Conservation (phyloP, 1,140 invertebrate genomes). For the Chironomus striatipennis region DNA sequence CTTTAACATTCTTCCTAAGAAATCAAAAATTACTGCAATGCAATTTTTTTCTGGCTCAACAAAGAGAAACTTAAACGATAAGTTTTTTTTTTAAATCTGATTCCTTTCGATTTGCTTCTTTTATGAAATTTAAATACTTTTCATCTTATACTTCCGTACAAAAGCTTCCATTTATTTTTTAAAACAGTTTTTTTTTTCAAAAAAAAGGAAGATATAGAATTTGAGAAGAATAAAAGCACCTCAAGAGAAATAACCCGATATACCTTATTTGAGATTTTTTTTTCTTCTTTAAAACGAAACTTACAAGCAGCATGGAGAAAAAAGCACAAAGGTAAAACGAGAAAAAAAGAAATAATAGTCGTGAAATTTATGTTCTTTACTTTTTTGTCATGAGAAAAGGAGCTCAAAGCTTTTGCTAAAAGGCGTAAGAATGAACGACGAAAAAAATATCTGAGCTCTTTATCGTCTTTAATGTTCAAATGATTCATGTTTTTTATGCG, state of each 20-base stretch:
- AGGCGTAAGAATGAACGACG: not conserved
- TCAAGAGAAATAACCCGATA: not conserved
- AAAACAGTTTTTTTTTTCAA: too few species aligned
- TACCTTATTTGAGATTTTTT: too few species aligned
- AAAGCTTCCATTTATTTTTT: too few species aligned
- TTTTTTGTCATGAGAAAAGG: constrained; percentile 4
- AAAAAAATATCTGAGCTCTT: not conserved
- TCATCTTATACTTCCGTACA: too few species aligned
- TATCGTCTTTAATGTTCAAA: not conserved
- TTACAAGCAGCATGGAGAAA: not conserved
- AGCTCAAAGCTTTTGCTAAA: not conserved
- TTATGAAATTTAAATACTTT: too few species aligned
- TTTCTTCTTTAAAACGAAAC: not conserved
- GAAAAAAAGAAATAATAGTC: not conserved
- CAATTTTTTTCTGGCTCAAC: too few species aligned
- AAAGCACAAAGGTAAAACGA: not conserved
- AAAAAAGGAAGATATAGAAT: not conserved
- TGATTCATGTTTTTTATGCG: constrained; percentile 16
- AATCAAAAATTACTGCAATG: too few species aligned
- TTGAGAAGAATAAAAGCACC: not conserved
- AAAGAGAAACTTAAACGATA: too few species aligned
- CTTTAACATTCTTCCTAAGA: too few species aligned
- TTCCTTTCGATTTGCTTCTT: too few species aligned
- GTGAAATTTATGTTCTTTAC: constrained; percentile 11
- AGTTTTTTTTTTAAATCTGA: too few species aligned